Evolutionary conservation across 2,797 vertebrate species (phyloP).

Genomic region (Coluber constrictor): DNA sequence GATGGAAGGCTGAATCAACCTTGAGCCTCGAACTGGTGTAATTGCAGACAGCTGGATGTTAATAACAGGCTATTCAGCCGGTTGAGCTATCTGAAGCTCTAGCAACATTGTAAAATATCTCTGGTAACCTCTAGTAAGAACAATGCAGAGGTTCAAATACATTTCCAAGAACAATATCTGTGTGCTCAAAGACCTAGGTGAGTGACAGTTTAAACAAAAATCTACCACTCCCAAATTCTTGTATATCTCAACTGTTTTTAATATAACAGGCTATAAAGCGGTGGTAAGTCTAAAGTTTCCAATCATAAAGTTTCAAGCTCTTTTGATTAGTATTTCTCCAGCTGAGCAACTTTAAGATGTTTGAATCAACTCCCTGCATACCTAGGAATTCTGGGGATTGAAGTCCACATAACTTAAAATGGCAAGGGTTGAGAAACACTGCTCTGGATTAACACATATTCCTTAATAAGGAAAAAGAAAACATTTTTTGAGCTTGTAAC

Average conservation of each 20-base stretch:
- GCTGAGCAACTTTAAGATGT: not conserved
- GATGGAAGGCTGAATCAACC: too few relatives aligned
- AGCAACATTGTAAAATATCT: slow-evolving; percentile 36
- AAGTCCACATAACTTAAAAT: not conserved
- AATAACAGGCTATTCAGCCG: too few relatives aligned
- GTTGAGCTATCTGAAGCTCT: slow-evolving; percentile 2
- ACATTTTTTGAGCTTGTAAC: not conserved
- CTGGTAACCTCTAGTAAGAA: slow-evolving; percentile 12
- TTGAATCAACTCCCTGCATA: not conserved
- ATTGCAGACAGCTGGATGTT: too few relatives aligned
- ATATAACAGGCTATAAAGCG: slow-evolving; percentile 34
- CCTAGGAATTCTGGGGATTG: not conserved
- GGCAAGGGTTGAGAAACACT: not conserved
- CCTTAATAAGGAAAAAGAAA: not conserved
- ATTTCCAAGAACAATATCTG: slow-evolving; percentile 52
- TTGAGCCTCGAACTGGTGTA: too few relatives aligned
- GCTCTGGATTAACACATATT: not conserved
- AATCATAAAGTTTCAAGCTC: slow-evolving; percentile 23
- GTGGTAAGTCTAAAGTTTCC: slow-evolving; percentile 15
- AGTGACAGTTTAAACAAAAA: slow-evolving; percentile 51
- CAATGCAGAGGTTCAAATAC: slow-evolving; percentile 23
- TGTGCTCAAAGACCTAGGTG: slow-evolving; percentile 51
- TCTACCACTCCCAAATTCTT: slow-evolving; percentile 56
- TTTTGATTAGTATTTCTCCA: slow-evolving; percentile 36
- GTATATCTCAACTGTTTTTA: slow-evolving; percentile 61